Base-by-base conservation (phyloP, 1,140 invertebrate genomes). In the Whitmania pigra region DNA sequence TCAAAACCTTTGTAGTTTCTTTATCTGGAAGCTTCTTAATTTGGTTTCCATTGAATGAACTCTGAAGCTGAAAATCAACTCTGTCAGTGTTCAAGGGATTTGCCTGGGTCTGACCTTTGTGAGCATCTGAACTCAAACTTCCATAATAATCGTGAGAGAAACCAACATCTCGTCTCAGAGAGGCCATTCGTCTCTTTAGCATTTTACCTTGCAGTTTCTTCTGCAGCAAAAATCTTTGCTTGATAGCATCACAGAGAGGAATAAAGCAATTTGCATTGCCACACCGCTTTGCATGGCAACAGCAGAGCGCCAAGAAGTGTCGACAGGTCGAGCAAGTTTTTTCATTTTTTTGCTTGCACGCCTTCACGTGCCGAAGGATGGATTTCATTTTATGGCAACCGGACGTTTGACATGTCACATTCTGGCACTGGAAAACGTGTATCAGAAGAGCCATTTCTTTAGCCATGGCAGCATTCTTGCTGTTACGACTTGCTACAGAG, bases 371-470 rank as follows among this genome's bases (percentile, higher is more conserved):
- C 71, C 88, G 88, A 2, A 99, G 93, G 54, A 99, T 93, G 72
- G 93, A 87, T 84, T 98, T 98, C 95, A 99, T 98, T 85, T 96
- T 97, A 81, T 93, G 90, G 84, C 96, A 99, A 75, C 92, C 94
- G 11, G 91, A 89, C 73, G 96, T 83, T 68, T 94, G 87, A 83
- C 96, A 99, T 83, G 99, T 99, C 67, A 95, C 95, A 83, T 99
- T 36, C n/a, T 36, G 29, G 36, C 67, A 69, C 40, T 49, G 67
- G 36, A 22, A 31, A 6, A 36, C 27, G 36, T 69, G 67, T 22
- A 36, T 40, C 40, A 69, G n/a, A 69, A 36, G n/a, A 31, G 29
- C 36, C 36, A 69, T 36, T 22, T 22, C 25, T 40, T 20, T 69
- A 17, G 22, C 40, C 11, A 69, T 36, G 22, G 92, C 53, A 90